Evolutionary conservation across 2,888 invertebrate genomes (phyloP).

Genomic region (Eumacrocentrus americanus): DNA sequence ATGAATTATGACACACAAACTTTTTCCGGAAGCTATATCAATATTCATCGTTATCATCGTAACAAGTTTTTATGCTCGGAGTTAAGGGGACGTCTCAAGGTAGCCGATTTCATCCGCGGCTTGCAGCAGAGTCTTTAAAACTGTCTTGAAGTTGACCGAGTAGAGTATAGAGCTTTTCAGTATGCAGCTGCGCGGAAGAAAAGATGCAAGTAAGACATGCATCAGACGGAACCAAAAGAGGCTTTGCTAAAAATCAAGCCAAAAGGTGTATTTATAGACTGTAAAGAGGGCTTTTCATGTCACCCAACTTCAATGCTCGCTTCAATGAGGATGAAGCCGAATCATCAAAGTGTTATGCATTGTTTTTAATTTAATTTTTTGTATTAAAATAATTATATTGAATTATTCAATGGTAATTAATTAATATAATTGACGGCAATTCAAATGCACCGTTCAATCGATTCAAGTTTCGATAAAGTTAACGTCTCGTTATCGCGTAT

Average conservation of each 20-base stretch:
- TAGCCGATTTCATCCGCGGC: not conserved
- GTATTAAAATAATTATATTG: too few species aligned
- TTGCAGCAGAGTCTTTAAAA: not conserved
- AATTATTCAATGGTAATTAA: too few species aligned
- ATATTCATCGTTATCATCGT: constrained; percentile 6
- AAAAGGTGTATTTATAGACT: too few species aligned
- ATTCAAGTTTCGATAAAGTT: not conserved
- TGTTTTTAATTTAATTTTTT: too few species aligned
- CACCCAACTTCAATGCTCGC: too few species aligned
- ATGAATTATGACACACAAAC: not conserved
- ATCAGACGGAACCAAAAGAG: not conserved
- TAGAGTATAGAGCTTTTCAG: not conserved
- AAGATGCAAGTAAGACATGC: not conserved
- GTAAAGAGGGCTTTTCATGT: too few species aligned
- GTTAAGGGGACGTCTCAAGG: not conserved
- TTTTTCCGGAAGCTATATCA: constrained; percentile 2
- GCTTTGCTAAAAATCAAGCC: not conserved
- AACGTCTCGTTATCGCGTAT: not conserved
- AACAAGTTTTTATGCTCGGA: constrained; percentile 5
- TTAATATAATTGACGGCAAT: too few species aligned
- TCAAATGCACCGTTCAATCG: too few species aligned
- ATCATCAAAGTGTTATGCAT: too few species aligned
- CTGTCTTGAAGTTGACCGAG: not conserved
- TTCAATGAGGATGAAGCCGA: not conserved
- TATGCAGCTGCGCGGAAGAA: too few species aligned